These are phyloP conservation scores for Drosophila asahinai DNA, from an alignment of 1,140 invertebrate genomes.

Conservation along the genomic window DNA sequence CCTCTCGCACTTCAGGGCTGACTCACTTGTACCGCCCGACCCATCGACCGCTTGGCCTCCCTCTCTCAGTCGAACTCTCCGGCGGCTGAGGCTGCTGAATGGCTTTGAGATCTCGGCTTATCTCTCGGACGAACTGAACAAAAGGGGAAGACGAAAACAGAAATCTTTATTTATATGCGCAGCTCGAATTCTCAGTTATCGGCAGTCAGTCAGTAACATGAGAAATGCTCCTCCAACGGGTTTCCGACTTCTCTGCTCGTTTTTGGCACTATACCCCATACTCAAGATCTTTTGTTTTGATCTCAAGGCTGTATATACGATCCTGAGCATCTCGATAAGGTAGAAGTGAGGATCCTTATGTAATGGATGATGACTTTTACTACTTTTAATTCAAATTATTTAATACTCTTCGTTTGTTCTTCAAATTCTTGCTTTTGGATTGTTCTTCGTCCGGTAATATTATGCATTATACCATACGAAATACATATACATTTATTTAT, in stretches of 20 bases:
- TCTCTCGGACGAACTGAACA: slow-evolving; percentile 36
- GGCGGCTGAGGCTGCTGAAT: slow-evolving; percentile 14
- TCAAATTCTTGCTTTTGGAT: not conserved
- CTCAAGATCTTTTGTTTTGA: slow-evolving; percentile 33
- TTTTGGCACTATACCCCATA: slow-evolving; percentile 31
- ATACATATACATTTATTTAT: too few species aligned
- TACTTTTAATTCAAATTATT: not conserved
- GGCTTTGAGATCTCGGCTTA: slow-evolving; percentile 48
- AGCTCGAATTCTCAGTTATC: slow-evolving; percentile 69
- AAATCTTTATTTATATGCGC: slow-evolving; percentile 68
- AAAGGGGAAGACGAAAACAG: slow-evolving; percentile 26
- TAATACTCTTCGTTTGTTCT: not conserved
- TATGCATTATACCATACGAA: not conserved
- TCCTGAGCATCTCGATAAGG: slow-evolving; percentile 21
- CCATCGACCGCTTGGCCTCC: not conserved
- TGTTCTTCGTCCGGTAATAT: not conserved
- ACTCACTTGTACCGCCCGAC: slow-evolving; percentile 45
- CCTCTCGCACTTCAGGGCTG: slow-evolving; percentile 58
- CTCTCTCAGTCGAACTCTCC: not conserved
- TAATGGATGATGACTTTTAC: not conserved
- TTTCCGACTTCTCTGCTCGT: slow-evolving; percentile 33
- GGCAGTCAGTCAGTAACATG: slow-evolving; percentile 57
- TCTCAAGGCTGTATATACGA: slow-evolving; percentile 21
- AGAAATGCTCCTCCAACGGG: slow-evolving; percentile 56
- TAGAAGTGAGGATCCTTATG: not conserved